Base-by-base conservation (phyloP, 2,888 invertebrate species). In the Eupeodes latifasciatus region DNA sequence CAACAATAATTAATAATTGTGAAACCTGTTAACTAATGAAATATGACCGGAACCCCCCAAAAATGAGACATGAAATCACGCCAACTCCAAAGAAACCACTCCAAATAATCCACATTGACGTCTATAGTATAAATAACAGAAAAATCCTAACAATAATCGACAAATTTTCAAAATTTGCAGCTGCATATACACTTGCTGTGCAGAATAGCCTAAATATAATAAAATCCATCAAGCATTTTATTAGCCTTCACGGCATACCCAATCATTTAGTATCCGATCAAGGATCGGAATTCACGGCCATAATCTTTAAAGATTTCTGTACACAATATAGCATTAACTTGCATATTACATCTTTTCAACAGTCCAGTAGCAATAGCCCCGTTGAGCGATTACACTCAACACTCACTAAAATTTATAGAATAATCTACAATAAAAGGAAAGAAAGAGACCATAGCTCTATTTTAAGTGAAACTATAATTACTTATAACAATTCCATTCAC, bases 1-100 rank as follows among this genome's bases (percentile, higher is more conserved):
- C 62, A 12, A 62, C 40, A 67, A 67, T 53, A 16, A 34, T 67
- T 47, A 67, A 49, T 53, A 49, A 67, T 51, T 67, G 67, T 36
- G 67, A 67, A 27, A 16, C 19, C 10, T 67, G 49, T n/a, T n/a
- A 51, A 19, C 27, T 27, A 5, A 19, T 67, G 67, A 67, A 67
- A 47, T 67, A 67, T 16, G 67, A 67, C 16, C 19, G 67, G n/a
- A 67, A 53, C 40, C 64, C 64, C 11, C 16, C 40, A 14, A 64
- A 64, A 40, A 19, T 64, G n/a, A 40, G 44, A 36, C 44, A 14
- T 11, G 40, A 64, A 64, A 64, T 27, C 7, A 44, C 64, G 9
- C 16, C 16, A 44, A 64, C 11, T 36, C 64, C 19, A 49, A 49
- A 49, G 11, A 49, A 49, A 49, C 49, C 49, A 49, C 14, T 49